Evolutionary conservation across 2,797 vertebrate species (phyloP), one percentile per base, ranked within the genome.

Genomic region (Selene dorsalis): DNA sequence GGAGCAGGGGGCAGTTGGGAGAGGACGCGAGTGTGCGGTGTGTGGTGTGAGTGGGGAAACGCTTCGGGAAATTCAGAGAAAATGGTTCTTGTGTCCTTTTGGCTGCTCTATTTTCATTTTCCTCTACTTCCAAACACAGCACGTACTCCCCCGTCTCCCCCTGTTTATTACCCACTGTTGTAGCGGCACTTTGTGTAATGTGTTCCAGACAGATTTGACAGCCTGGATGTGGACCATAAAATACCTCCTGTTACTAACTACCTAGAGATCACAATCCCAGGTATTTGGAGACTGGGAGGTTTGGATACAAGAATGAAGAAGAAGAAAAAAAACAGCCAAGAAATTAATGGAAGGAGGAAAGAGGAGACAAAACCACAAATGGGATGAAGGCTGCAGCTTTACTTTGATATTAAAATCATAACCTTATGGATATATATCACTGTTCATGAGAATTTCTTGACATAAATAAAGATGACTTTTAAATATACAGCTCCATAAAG

Each of bases 151-250:
- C 79, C 10, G 39, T 76, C 84, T 74, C 78, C 66, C 71, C 83
- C 85, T 84, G 84, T 85, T 88, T 85, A 89, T 93, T 82, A 85
- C 79, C 82, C 70, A 73, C 73, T 84, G 75, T 91, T 89, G 85
- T 84, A 79, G 82, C 83, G 80, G 77, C 86, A 84, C 84, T 89
- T 84, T 87, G 79, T 81, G 75, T 85, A 86, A 89, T 89, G 80
- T 84, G 80, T 73, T 81, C 77, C 72, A 85, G 83, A 87, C 83
- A 74, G 76, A 89, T 90, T 80, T 90, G 87, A 85, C 90, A 84
- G 77, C 62, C 77, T 82, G 77, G 80, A 83, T 13, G 39, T 81
- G 83, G 77, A 84, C 82, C 61, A 87, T 88, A 88, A 91, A 88
- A 82, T 77, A 77, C 77, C 85, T 87, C 73, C 75, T 84, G 74